Evolutionary conservation across 2,888 invertebrate species (phyloP).

Genomic region (Emmelina monodactyla): DNA sequence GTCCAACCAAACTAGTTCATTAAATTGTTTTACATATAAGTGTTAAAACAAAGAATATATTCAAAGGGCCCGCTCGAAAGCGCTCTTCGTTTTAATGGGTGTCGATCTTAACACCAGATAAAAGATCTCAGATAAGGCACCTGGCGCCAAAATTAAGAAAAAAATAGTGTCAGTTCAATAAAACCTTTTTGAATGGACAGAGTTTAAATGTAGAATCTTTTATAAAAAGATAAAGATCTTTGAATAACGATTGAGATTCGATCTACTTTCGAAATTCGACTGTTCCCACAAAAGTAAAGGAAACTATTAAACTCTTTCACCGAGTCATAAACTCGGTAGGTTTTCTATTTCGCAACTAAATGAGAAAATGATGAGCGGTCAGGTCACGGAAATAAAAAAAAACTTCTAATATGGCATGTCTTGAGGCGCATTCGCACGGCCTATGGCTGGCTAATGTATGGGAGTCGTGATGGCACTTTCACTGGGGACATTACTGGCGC

Average conservation of each 20-base stretch:
- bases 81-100: constrained; percentile 26
- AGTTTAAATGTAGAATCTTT: too few species aligned
- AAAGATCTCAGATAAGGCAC: constrained; percentile 37
- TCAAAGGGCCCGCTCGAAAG: constrained; percentile 19
- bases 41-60: constrained; percentile 36
- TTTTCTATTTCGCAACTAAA: too few species aligned
- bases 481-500: constrained; percentile 44
- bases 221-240: too few species aligned
- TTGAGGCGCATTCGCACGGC: constrained; percentile 46
- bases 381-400: not conserved
- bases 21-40: constrained; percentile 30
- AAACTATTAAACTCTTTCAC: too few species aligned
- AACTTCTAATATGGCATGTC: not conserved
- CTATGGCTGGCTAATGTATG: constrained; percentile 48
- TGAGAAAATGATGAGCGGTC: too few species aligned
- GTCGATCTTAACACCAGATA: constrained; percentile 47
- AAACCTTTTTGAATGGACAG: too few species aligned
- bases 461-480: constrained; percentile 59
- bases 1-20: constrained; percentile 23
- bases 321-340: too few species aligned
- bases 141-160: constrained; percentile 62
- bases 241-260: too few species aligned
- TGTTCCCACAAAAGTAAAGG: too few species aligned
- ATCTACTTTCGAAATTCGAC: too few species aligned
- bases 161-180: too few species aligned